These are phyloP conservation scores for Hemibagrus wyckioides DNA, from an alignment of 2,113 vertebrate species.

Conservation along the genomic window DNA sequence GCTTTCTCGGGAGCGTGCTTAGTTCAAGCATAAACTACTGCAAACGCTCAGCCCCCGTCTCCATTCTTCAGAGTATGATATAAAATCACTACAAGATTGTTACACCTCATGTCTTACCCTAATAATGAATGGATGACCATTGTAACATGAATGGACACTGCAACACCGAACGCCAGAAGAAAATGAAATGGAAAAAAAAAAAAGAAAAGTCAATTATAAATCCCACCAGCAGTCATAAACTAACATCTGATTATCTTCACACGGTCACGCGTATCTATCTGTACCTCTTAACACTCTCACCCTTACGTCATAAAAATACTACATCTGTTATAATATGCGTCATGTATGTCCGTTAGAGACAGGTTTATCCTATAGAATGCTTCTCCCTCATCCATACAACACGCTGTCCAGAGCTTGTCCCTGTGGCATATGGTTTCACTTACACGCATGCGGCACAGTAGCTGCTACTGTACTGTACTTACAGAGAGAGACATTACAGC, in stretches of 20 bases:
- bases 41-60: neutral
- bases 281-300: neutral
- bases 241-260: neutral
- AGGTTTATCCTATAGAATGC: neutral
- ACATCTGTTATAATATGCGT: neutral
- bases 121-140: neutral
- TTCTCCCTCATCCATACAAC: slow-evolving; percentile 6
- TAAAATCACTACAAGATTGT: neutral
- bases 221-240: neutral
- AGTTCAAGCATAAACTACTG: slow-evolving; percentile 50
- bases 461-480: slow-evolving; percentile 26
- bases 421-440: slow-evolving; percentile 9
- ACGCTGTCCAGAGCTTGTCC: neutral
- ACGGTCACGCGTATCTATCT: neutral
- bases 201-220: neutral
- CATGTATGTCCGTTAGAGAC: neutral
- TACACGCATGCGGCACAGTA: slow-evolving; percentile 10
- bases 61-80: neutral
- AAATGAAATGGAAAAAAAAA: neutral
- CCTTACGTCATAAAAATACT: slow-evolving; percentile 13
- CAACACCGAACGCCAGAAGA: neutral
- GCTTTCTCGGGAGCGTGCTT: slow-evolving; percentile 48
- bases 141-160: neutral
- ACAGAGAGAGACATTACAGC: neutral
- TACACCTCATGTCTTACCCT: neutral